These are phyloP conservation scores for Etia nguti DNA, from an alignment of 2,113 vertebrate genomes.

Conservation along the genomic window DNA sequence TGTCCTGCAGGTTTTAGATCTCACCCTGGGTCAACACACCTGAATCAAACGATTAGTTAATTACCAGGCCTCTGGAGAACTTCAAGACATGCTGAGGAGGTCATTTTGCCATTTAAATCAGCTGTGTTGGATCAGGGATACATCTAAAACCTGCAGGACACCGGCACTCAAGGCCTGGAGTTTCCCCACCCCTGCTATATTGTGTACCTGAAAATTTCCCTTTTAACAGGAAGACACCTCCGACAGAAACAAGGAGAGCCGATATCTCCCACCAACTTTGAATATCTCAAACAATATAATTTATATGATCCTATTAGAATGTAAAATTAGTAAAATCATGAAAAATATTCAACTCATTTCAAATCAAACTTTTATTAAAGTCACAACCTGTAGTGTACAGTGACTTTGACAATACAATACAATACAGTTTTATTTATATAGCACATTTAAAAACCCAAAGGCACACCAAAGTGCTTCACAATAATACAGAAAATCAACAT, in stretches of 20 bases:
- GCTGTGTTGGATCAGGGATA: accelerated
- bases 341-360: background rate
- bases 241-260: no score
- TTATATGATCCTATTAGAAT: background rate
- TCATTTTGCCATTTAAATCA: background rate
- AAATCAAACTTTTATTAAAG: background rate
- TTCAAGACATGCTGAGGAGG: accelerated
- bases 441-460: no score
- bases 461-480: no score
- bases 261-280: background rate
- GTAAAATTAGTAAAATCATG: background rate
- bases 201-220: background rate
- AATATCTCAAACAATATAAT: background rate
- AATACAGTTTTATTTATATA: no score
- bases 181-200: background rate
- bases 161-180: accelerated
- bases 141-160: background rate
- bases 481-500: no score
- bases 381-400: background rate
- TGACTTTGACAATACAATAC: background rate
- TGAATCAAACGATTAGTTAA: background rate
- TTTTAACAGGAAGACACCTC: no score
- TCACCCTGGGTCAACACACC: accelerated
- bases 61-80: background rate
- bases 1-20: background rate